These are phyloP conservation scores for Sebastes fasciatus DNA, from an alignment of 2,113 vertebrate species.

Conservation along the genomic window DNA sequence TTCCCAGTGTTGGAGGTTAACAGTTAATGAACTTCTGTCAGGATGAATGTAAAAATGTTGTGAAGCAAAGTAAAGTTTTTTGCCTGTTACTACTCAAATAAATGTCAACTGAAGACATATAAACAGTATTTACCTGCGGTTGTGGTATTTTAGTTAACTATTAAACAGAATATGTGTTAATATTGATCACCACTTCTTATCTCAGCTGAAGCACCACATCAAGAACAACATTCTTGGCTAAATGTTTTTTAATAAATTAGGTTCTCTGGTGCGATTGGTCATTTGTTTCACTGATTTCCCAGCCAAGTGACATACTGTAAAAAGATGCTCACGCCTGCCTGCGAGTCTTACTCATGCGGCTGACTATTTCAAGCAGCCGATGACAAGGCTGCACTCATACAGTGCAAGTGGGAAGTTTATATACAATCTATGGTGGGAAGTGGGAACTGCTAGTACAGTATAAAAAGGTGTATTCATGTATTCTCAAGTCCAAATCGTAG, in stretches of 20 bases:
- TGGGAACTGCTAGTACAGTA: slow-evolving; percentile 16
- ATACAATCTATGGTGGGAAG: slow-evolving; percentile 35
- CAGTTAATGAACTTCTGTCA: neutral
- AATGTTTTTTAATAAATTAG: slow-evolving; percentile 22
- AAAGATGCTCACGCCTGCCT: slow-evolving; percentile 45
- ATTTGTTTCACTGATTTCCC: slow-evolving; percentile 37
- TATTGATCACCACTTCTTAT: neutral
- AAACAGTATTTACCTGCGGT: neutral
- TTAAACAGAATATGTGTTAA: neutral
- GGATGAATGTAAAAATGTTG: slow-evolving; percentile 11
- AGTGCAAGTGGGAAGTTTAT: slow-evolving; percentile 48
- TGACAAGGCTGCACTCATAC: slow-evolving; percentile 53
- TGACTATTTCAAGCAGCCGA: slow-evolving; percentile 47
- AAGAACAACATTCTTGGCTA: slow-evolving; percentile 18
- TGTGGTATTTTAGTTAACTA: neutral
- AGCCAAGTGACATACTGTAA: slow-evolving; percentile 48
- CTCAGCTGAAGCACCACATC: neutral
- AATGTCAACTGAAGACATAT: slow-evolving; percentile 23
- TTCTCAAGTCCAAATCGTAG: slow-evolving; percentile 28
- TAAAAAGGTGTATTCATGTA: slow-evolving; percentile 36
- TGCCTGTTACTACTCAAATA: slow-evolving; percentile 20
- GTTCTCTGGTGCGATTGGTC: slow-evolving; percentile 38
- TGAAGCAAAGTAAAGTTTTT: neutral
- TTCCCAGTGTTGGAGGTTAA: neutral
- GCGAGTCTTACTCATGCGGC: slow-evolving; percentile 52